Evolutionary conservation across 2,797 vertebrate genomes (phyloP).

Genomic region (Alfaro cultratus): DNA sequence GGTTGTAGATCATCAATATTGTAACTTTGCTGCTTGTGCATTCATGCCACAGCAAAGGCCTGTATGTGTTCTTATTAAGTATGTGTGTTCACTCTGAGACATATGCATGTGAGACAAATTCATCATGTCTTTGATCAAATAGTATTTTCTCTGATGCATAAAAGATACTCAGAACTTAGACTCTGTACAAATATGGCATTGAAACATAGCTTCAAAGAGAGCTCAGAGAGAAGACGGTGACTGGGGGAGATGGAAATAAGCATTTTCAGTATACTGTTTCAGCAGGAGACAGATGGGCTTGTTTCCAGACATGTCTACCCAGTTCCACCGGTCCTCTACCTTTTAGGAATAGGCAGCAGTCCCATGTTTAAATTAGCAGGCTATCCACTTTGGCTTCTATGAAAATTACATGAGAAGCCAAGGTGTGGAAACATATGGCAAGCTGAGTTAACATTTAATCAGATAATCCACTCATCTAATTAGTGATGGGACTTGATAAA

Average conservation of each 20-base stretch:
- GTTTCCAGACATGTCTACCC: conserved; percentile 32
- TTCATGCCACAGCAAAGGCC: conserved; percentile 33
- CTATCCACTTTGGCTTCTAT: conserved; percentile 50
- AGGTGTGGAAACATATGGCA: conserved; percentile 39
- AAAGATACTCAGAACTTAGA: conserved; percentile 14
- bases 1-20: conserved; percentile 75
- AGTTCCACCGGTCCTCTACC: conserved; percentile 37
- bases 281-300: conserved; percentile 46
- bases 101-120: conserved; percentile 21
- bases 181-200: conserved; percentile 15
- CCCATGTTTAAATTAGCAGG: conserved; percentile 62
- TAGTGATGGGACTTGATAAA: too few species aligned
- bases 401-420: conserved; percentile 59
- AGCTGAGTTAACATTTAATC: background rate
- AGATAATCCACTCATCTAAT: background rate
- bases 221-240: conserved; percentile 34
- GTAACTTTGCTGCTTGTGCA: conserved; percentile 49
- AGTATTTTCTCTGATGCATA: conserved; percentile 28
- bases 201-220: conserved; percentile 46
- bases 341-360: conserved; percentile 44
- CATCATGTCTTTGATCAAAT: conserved; percentile 25
- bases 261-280: conserved; percentile 43
- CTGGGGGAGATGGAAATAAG: conserved; percentile 45
- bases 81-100: background rate
- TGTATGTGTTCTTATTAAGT: conserved; percentile 1